A percentile compares a stretch with the other conserved stretches of the same genome.
phyloP scores from a whole-genome alignment of 2,113 vertebrate species.

The Ivindomyrus marchei region DNA sequence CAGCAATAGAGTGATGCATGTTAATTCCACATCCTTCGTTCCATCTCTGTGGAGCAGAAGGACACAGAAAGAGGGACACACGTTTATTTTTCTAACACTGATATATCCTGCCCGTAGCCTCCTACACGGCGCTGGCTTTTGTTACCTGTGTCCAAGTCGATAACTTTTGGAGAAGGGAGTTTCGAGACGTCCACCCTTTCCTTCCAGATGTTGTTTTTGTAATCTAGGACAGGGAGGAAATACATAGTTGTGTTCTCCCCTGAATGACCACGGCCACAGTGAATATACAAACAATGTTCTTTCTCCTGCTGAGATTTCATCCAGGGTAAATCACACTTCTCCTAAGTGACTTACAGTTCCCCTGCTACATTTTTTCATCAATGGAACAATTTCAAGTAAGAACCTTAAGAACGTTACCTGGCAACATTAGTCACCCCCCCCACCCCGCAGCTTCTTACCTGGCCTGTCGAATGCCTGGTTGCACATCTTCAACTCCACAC shows the following conservation, averaged over 20 bases:
- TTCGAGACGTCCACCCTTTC: slow-evolving; percentile 71
- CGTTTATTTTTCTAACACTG: background rate
- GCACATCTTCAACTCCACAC: slow-evolving; percentile 62
- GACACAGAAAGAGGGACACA: background rate
- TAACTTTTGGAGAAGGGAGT: slow-evolving; percentile 58
- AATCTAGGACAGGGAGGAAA: slow-evolving; percentile 61
- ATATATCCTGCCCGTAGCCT: background rate
- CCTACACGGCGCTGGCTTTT: background rate
- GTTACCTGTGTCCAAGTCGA: slow-evolving; percentile 84
- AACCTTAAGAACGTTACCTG: background rate
- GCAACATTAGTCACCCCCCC: background rate
- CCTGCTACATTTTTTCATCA: background rate
- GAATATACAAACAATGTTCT: background rate
- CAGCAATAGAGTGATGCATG: slow-evolving; percentile 62
- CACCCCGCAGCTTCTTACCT: slow-evolving; percentile 52
- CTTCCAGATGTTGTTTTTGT: slow-evolving; percentile 96
- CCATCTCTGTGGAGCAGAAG: slow-evolving; percentile 63
- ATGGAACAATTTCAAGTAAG: background rate
- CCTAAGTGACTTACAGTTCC: background rate
- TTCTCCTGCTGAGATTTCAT: background rate
- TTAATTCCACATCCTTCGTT: slow-evolving; percentile 85
- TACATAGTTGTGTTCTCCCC: background rate
- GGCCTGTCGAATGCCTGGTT: slow-evolving; percentile 71
- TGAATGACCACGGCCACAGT: background rate
- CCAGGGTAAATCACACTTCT: background rate